Evolutionary conservation across 2,888 invertebrate species (phyloP), one percentile per base, ranked within the genome.

Genomic region (Erebia epiphron): DNA sequence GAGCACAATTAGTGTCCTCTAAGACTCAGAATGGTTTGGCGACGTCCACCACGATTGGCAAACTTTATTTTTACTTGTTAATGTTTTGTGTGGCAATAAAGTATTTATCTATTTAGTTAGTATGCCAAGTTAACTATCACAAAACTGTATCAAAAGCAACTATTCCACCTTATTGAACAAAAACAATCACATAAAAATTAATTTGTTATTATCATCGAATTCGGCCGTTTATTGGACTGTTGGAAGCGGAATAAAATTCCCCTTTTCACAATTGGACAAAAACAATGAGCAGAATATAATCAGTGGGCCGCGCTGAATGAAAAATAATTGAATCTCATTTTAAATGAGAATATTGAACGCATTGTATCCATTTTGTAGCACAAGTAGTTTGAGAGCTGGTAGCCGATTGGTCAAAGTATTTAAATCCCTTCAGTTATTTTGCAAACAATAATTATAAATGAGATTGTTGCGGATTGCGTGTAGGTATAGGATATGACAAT

Each of bases 261-360:
- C 64, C 52, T 13, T n/a, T 52, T 35, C 35, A 54, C 64, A 64
- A 64, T 64, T 64, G 46, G 7, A 46, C 62, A 62, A 62, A 61
- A 62, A 62, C 64, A 64, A 64, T 64, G 54, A 64, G 54, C 54
- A 54, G 52, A 64, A 64, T 54, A 64, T 64, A 64, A 64, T 64
- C 64, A 54, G 50, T 13, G 52, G n/a, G 41, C 64, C 41, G 64
- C 62, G 49, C 21, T 62, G 21, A 62, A 62, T 64, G 64, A 54
- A 64, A 64, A 64, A 64, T 64, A 64, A 64, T 64, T 64, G 64
- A 64, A 64, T 64, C 64, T 64, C 64, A 64, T 64, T 64, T 64
- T 18, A 62, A 64, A 64, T 54, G 64, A 64, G 52, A 54, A 64
- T 64, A 64, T 52, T 54, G 64, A 54, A 41, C 35, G 54, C 64